Percentiles rank a stretch among this genome's conserved stretches.
Evolutionary conservation across 30 jellyfish, hydroid and myxozoan species (phyloP).

Genomic region (Nemopilema nomurai): DNA sequence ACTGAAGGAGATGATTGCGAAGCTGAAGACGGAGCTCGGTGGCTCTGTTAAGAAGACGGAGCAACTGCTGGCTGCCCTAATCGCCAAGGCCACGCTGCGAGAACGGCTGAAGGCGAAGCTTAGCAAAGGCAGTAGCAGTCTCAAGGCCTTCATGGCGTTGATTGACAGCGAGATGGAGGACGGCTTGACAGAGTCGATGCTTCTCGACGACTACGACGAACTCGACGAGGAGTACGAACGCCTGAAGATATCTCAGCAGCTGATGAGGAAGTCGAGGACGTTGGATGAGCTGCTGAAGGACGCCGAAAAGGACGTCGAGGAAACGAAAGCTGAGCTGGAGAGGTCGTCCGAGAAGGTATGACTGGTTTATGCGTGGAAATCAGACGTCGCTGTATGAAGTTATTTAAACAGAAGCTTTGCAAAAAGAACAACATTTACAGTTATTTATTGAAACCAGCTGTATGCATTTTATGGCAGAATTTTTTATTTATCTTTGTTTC

Average conservation of each 20-base stretch:
- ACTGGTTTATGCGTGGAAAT: not conserved
- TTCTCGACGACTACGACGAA: conserved; percentile 83
- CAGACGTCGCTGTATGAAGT: too few relatives aligned
- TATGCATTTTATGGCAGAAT: too few relatives aligned
- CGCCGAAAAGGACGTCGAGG: conserved; percentile 47
- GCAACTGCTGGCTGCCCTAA: conserved; percentile 43
- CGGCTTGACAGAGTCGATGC: conserved; percentile 48
- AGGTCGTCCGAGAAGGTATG: conserved; percentile 60
- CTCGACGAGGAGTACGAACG: conserved; percentile 85
- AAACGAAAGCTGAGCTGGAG: conserved; percentile 42
- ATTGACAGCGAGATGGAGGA: conserved; percentile 86
- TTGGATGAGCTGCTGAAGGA: conserved; percentile 63
- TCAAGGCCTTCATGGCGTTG: conserved; percentile 79
- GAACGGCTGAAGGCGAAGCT: conserved; percentile 64
- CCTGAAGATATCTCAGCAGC: conserved; percentile 56
- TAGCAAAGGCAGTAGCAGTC: conserved; percentile 63
- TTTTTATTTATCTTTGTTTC: too few relatives aligned
- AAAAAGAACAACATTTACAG: too few relatives aligned
- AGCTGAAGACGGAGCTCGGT: conserved; percentile 58
- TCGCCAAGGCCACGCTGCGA: conserved; percentile 66
- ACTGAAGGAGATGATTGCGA: conserved; percentile 50
- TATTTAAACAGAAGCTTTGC: too few relatives aligned
- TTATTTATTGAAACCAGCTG: too few relatives aligned
- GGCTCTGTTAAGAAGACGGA: conserved; percentile 42
- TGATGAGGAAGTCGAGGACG: conserved; percentile 45